phyloP scores from a whole-genome alignment of 2,888 invertebrate species.

The Copidosoma aretas region DNA sequence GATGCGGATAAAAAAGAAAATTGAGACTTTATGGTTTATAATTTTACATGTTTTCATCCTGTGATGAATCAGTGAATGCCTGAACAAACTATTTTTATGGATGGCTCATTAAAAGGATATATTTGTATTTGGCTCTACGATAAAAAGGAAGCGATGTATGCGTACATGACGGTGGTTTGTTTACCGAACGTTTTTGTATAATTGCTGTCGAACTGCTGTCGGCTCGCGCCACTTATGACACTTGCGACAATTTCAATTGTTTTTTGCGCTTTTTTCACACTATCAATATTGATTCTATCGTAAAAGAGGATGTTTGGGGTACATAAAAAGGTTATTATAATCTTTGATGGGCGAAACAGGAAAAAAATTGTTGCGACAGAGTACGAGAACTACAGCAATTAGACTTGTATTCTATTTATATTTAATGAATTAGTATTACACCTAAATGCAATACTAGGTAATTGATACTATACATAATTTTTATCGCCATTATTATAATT shows the following conservation, averaged over 20 bases:
- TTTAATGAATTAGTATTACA: conserved; percentile 40
- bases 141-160: conserved; percentile 37
- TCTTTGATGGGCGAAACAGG: not conserved
- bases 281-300: conserved; percentile 28
- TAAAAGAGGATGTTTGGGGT: conserved; percentile 32
- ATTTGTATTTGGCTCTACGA: conserved; percentile 39
- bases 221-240: conserved; percentile 25
- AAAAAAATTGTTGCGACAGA: conserved; percentile 29
- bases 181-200: conserved; percentile 42
- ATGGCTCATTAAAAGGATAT: conserved; percentile 38
- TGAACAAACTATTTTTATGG: conserved; percentile 40
- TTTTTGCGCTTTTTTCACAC: conserved; percentile 33
- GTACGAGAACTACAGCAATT: conserved; percentile 38
- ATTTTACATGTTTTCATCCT: conserved; percentile 34
- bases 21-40: conserved; percentile 37
- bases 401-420: conserved; percentile 40
- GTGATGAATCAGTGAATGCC: conserved; percentile 36
- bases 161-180: conserved; percentile 43
- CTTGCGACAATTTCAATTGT: conserved; percentile 34
- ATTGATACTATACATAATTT: conserved; percentile 40
- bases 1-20: conserved; percentile 25
- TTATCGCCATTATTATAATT: conserved; percentile 42
- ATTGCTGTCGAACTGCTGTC: conserved; percentile 29
- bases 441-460: conserved; percentile 42
- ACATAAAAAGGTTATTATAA: conserved; percentile 15